phyloP scores from a whole-genome alignment of 53 echinoderm and acorn worm species.

The Astropecten irregularis region DNA sequence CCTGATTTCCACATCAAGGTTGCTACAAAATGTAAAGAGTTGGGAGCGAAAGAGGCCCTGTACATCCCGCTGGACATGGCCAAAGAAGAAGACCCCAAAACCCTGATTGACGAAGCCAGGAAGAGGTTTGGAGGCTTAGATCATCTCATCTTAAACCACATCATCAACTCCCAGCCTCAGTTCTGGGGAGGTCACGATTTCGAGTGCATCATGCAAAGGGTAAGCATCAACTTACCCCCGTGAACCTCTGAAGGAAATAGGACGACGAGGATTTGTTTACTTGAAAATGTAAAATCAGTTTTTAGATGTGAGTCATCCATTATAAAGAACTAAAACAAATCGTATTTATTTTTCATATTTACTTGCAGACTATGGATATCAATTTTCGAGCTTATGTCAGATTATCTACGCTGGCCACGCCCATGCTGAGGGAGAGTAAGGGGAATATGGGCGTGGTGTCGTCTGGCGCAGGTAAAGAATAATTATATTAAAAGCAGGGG shows the following conservation, averaged over 20 bases:
- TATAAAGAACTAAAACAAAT: too few relatives aligned
- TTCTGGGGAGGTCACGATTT: constrained; percentile 68
- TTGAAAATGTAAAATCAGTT: too few relatives aligned
- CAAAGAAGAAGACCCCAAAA: constrained; percentile 68
- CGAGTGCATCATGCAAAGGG: constrained; percentile 27
- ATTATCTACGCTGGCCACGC: constrained; percentile 84
- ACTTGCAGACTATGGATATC: constrained; percentile 67
- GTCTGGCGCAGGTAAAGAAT: constrained; percentile 69
- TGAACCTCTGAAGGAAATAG: constrained; percentile 70
- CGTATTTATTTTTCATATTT: too few relatives aligned
- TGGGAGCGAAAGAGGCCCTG: constrained; percentile 85
- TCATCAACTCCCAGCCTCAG: constrained; percentile 58
- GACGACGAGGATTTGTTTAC: constrained; percentile 15
- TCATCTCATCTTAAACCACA: constrained; percentile 88
- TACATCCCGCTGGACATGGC: constrained; percentile 87
- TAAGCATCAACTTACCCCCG: constrained; percentile 48
- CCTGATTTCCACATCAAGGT: constrained; percentile 55
- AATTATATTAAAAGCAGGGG: too few relatives aligned
- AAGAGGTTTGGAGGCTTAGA: constrained; percentile 82
- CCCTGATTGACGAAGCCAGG: constrained; percentile 78
- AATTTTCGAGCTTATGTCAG: constrained; percentile 84
- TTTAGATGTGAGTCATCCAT: too few relatives aligned
- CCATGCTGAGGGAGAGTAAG: constrained; percentile 73
- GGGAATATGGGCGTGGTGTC: constrained; percentile 89
- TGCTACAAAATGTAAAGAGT: constrained; percentile 78